Conservation (phyloP, 2,113 vertebrate species). For the Pyrgilauda ruficollis region DNA sequence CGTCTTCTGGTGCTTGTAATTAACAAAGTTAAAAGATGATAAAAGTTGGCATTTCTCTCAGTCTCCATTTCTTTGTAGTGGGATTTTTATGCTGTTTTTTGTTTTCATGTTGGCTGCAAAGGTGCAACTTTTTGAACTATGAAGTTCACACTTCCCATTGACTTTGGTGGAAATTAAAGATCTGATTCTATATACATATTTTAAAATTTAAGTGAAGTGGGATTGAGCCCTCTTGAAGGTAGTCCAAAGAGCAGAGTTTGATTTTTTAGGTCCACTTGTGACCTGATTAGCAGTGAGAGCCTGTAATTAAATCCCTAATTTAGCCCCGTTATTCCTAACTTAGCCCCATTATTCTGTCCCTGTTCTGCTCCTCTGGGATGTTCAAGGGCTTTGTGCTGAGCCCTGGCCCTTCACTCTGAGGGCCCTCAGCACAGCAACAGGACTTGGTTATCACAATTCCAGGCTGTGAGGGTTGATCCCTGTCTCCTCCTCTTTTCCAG, state of each 20-base stretch:
- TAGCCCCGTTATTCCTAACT: background rate
- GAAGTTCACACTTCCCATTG: background rate
- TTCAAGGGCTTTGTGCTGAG: background rate
- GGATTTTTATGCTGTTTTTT: background rate
- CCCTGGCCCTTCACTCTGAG: background rate
- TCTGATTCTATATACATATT: background rate
- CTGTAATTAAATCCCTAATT: background rate
- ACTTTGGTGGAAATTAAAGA: background rate
- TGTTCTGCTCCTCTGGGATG: background rate
- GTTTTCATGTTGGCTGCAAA: background rate
- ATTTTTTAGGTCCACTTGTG: background rate
- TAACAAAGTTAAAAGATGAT: background rate
- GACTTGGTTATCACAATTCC: accelerated
- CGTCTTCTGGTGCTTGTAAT: background rate
- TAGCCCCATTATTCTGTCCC: background rate
- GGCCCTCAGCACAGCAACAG: background rate
- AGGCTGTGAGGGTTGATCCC: background rate
- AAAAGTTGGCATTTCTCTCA: background rate
- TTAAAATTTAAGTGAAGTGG: background rate
- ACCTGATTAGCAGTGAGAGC: background rate
- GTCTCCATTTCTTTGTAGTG: background rate
- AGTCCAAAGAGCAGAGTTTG: background rate
- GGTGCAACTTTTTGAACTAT: background rate
- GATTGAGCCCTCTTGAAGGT: background rate
- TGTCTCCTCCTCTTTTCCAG: constrained; percentile 57